Evolutionary conservation across 2,888 invertebrate genomes (phyloP).

Genomic region (Belgica antarctica): DNA sequence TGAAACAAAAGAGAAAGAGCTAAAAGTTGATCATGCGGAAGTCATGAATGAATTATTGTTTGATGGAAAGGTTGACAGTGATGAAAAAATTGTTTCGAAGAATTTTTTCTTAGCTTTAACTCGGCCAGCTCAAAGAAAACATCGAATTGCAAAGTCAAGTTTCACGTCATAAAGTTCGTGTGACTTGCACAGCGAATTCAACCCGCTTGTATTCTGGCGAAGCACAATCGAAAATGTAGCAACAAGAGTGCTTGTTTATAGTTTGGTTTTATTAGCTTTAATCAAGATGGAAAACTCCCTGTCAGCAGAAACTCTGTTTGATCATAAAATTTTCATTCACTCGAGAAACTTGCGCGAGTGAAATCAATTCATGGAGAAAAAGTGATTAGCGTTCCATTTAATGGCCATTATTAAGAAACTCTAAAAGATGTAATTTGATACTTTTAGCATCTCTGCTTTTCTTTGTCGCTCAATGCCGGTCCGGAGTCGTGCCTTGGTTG

Average conservation of each 20-base stretch:
- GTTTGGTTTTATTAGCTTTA: background rate
- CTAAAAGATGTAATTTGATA: slow-evolving; percentile 6
- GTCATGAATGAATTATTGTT: slow-evolving; percentile 7
- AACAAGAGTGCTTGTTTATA: background rate
- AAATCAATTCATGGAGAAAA: background rate
- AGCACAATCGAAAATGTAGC: background rate
- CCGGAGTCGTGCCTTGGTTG: background rate
- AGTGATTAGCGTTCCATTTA: slow-evolving; percentile 2
- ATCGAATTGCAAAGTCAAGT: no score
- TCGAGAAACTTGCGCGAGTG: no score
- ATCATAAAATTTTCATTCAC: no score
- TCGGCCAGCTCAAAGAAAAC: no score
- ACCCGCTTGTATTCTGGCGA: no score
- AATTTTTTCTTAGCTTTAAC: no score
- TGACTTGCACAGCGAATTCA: no score
- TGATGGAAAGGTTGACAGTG: background rate
- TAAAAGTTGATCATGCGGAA: slow-evolving; percentile 16
- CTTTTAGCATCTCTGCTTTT: background rate
- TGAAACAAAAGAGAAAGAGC: background rate
- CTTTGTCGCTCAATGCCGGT: background rate
- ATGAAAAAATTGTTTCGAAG: background rate
- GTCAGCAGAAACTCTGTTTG: background rate
- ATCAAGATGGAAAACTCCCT: background rate
- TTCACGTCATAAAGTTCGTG: no score
- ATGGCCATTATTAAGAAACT: background rate